These are phyloP conservation scores for Setophaga kirtlandii DNA, from an alignment of 2,113 vertebrate species.

Conservation along the genomic window DNA sequence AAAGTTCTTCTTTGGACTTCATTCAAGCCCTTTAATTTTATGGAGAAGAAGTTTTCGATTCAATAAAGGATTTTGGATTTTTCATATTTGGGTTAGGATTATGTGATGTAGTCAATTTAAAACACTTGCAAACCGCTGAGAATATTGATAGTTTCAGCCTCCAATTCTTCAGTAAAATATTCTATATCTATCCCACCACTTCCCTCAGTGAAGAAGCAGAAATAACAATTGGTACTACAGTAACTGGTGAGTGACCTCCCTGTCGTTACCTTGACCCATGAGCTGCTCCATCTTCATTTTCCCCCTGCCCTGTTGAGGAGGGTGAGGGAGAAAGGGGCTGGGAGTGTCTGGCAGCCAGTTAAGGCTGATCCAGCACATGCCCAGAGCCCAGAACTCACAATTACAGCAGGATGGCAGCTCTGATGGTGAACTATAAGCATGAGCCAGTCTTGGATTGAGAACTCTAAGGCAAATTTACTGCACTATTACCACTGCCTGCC, in stretches of 20 bases:
- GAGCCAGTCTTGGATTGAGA: background rate
- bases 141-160: background rate
- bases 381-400: background rate
- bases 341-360: background rate
- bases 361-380: background rate
- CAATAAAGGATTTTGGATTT: background rate
- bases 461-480: background rate
- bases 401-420: background rate
- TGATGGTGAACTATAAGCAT: background rate
- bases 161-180: background rate
- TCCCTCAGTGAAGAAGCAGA: background rate
- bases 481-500: background rate
- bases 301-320: background rate
- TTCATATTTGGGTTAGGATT: background rate
- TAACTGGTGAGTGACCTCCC: background rate
- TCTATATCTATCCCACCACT: background rate
- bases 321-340: background rate
- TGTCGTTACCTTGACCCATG: accelerated
- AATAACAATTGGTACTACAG: background rate
- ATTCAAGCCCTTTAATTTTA: background rate
- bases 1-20: background rate
- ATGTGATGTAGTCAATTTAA: background rate
- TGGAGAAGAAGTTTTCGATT: background rate
- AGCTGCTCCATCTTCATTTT: background rate
- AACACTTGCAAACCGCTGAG: background rate